Evolutionary conservation across 2,888 invertebrate species (phyloP).

Genomic region (Oscheius sp.): DNA sequence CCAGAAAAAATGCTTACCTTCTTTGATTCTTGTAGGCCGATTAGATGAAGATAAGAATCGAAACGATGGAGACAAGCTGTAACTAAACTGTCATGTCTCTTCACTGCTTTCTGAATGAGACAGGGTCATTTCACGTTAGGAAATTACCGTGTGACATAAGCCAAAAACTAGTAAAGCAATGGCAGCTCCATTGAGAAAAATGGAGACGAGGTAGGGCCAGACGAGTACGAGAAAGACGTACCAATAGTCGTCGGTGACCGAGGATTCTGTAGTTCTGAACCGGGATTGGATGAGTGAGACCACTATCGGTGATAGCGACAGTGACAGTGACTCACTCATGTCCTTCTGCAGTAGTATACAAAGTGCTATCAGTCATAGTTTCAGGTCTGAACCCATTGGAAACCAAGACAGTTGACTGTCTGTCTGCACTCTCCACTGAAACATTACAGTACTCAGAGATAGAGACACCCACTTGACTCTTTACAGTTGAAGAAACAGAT

Average conservation of each 20-base stretch:
- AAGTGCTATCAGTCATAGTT: not conserved
- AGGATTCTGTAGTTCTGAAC: constrained; percentile 9
- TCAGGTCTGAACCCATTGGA: not conserved
- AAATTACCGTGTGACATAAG: too few species aligned
- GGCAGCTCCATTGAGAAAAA: not conserved
- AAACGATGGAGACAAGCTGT: too few species aligned
- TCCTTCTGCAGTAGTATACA: not conserved
- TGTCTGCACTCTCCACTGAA: not conserved
- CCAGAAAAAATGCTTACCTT: too few species aligned
- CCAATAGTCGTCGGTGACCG: not conserved
- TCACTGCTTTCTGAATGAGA: too few species aligned
- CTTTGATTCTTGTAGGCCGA: too few species aligned
- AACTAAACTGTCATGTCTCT: too few species aligned
- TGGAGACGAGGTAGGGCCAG: constrained; percentile 4
- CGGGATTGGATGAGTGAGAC: not conserved
- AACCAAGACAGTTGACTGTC: not conserved
- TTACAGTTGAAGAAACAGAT: constrained; percentile 20
- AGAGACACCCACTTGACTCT: not conserved
- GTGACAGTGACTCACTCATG: not conserved
- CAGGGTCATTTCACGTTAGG: too few species aligned
- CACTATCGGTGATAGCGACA: too few species aligned
- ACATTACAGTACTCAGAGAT: not conserved
- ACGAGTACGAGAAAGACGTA: constrained; percentile 12
- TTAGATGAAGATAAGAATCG: too few species aligned
- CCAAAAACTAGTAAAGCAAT: too few species aligned